phyloP scores from a whole-genome alignment of 2,797 vertebrate genomes.

The Babyrousa celebensis region DNA sequence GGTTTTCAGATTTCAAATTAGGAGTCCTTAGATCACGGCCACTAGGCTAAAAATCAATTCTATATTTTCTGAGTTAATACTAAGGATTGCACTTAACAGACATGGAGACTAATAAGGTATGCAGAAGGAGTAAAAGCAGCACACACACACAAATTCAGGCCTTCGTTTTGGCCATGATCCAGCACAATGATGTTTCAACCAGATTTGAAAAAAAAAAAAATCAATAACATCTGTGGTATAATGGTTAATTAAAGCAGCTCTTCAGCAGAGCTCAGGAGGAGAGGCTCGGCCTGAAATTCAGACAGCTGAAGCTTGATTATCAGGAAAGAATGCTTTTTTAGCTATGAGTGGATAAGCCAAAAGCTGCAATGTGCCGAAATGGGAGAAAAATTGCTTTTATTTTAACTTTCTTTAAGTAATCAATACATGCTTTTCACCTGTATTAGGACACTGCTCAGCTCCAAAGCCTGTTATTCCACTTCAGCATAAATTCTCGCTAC shows the following conservation, averaged over 20 bases:
- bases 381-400: constrained; percentile 92
- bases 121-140: constrained; percentile 97
- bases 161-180: constrained; percentile 95
- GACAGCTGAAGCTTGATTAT: constrained; percentile 99
- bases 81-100: constrained; percentile 97
- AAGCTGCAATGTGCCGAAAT: constrained; percentile 96
- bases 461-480: constrained; percentile 87
- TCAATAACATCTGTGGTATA: constrained; percentile 99
- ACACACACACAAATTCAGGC: constrained; percentile 91
- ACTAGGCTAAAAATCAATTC: constrained; percentile 98
- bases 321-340: constrained; percentile 99
- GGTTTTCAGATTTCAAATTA: constrained; percentile 95
- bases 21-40: constrained; percentile 92
- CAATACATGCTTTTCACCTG: constrained; percentile 92
- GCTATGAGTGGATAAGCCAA: constrained; percentile 98
- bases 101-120: constrained; percentile 99
- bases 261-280: constrained; percentile 99
- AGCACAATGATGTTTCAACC: constrained; percentile 96
- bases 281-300: constrained; percentile 97
- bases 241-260: constrained; percentile 99
- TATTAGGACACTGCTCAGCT: constrained; percentile 88
- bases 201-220: constrained; percentile 95
- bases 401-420: constrained; percentile 94
- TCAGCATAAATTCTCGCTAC: constrained; percentile 88
- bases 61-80: constrained; percentile 99